Conservation (phyloP, 2,797 vertebrate species). For the Chelmon rostratus region DNA sequence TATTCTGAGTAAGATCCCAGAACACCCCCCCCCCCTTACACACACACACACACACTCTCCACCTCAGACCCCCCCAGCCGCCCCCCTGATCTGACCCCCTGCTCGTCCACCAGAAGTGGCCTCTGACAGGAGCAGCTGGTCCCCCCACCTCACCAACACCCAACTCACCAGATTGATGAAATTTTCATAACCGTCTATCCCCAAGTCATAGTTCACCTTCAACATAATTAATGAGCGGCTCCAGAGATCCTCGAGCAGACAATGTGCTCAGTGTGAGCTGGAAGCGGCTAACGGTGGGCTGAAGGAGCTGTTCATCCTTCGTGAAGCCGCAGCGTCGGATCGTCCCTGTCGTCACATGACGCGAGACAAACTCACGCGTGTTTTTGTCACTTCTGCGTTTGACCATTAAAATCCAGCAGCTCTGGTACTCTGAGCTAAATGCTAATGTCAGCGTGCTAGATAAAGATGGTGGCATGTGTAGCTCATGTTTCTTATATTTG, state of each 20-base stretch:
- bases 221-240: conserved; percentile 95
- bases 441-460: too few relatives aligned
- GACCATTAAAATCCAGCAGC: too few relatives aligned
- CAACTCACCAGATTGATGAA: conserved; percentile 91
- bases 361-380: too few relatives aligned
- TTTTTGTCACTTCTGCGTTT: too few relatives aligned
- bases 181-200: conserved; percentile 94
- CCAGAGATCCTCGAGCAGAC: conserved; percentile 92
- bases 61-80: conserved; percentile 28
- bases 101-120: conserved; percentile 88
- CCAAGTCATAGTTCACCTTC: conserved; percentile 96
- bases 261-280: conserved; percentile 88
- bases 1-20: not conserved
- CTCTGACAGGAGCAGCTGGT: conserved; percentile 95
- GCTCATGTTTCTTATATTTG: too few relatives aligned
- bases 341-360: too few relatives aligned
- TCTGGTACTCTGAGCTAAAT: too few relatives aligned
- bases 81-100: conserved; percentile 64
- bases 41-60: conserved; percentile 55
- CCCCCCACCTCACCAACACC: conserved; percentile 69
- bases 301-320: too few relatives aligned
- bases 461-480: too few relatives aligned
- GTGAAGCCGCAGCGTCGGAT: too few relatives aligned
- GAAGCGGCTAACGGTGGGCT: not conserved
- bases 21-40: conserved; percentile 71